Evolutionary conservation across 2,888 invertebrate species (phyloP).

Genomic region (Adelphocoris suturalis): DNA sequence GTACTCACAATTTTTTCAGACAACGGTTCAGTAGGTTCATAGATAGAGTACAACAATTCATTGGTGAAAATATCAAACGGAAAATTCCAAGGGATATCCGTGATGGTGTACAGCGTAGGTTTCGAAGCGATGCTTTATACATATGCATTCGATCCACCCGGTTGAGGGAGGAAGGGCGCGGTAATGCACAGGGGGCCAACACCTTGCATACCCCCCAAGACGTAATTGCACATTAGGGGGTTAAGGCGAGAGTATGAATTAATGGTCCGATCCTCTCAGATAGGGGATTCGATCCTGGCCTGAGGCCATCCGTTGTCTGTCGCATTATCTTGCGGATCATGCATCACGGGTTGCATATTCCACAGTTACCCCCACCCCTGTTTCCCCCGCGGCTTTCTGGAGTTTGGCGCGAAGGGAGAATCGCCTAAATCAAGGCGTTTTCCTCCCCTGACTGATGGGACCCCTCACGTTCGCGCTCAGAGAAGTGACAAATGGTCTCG

Average conservation of each 20-base stretch:
- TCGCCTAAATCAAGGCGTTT: conserved; percentile 58
- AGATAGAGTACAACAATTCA: too few relatives aligned
- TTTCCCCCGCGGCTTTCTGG: too few relatives aligned
- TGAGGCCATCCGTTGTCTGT: conserved; percentile 51
- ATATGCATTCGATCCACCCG: conserved; percentile 22
- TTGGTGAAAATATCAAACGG: too few relatives aligned
- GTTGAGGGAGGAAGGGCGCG: not conserved
- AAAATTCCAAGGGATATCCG: not conserved
- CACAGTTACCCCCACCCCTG: not conserved
- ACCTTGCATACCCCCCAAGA: conserved; percentile 53
- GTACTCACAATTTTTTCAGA: too few relatives aligned
- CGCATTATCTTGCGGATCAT: conserved; percentile 42
- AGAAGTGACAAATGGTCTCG: conserved; percentile 51
- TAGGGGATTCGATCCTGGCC: conserved; percentile 26
- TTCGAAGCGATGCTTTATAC: conserved; percentile 48
- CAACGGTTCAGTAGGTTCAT: too few relatives aligned
- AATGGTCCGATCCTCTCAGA: conserved; percentile 51
- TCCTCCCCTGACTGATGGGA: conserved; percentile 51
- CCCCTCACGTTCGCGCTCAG: conserved; percentile 1
- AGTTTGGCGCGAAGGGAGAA: not conserved
- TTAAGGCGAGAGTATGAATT: conserved; percentile 42
- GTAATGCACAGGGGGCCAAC: conserved; percentile 45
- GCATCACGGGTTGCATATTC: conserved; percentile 51
- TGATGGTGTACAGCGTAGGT: not conserved
- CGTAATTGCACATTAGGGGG: conserved; percentile 60